These are phyloP conservation scores for Hoplias malabaricus DNA, from an alignment of 2,113 vertebrate genomes.

Conservation along the genomic window DNA sequence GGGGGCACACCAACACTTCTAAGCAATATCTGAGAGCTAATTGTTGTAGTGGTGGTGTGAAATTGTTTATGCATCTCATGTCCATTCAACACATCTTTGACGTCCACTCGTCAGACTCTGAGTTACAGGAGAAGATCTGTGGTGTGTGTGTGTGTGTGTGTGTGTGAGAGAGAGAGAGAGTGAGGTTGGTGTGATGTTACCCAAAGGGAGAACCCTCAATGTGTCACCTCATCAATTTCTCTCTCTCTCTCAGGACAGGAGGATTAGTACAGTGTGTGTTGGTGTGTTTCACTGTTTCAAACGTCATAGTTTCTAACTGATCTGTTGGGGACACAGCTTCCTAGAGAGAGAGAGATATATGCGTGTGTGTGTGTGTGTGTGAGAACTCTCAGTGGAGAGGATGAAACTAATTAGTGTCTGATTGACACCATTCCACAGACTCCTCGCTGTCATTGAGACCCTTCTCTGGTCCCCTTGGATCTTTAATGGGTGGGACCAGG, in stretches of 20 bases:
- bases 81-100: too few relatives aligned
- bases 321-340: not conserved
- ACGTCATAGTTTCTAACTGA: not conserved
- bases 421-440: not conserved
- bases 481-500: too few relatives aligned
- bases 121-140: too few relatives aligned
- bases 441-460: not conserved
- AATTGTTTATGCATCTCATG: too few relatives aligned
- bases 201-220: not conserved
- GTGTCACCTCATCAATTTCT: not conserved
- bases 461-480: too few relatives aligned
- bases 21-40: too few relatives aligned
- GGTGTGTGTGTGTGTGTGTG: not conserved
- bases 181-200: not conserved
- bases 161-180: not conserved
- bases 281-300: not conserved
- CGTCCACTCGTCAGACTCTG: too few relatives aligned
- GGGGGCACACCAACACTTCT: too few relatives aligned
- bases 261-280: too few relatives aligned
- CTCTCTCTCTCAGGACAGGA: too few relatives aligned
- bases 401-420: conserved; percentile 11
- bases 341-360: too few relatives aligned
- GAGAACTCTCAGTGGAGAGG: not conserved
- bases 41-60: too few relatives aligned
- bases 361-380: not conserved